A percentile compares a stretch with the other conserved stretches of the same genome.
Conservation (phyloP, 2,888 invertebrate genomes). For the Aphidius colemani region DNA sequence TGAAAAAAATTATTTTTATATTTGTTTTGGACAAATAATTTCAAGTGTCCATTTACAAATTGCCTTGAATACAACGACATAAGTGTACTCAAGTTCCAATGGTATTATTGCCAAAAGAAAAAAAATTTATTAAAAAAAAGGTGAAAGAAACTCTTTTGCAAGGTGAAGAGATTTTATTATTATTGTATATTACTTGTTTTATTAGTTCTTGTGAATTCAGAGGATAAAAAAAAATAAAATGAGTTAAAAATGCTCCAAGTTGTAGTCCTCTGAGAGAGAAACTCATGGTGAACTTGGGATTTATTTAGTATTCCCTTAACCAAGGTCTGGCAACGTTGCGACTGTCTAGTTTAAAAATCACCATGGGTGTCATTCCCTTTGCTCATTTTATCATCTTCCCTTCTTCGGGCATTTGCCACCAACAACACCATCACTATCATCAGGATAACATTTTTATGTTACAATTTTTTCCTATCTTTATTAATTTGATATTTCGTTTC, state of each 20-base stretch:
- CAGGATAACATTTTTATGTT: no score
- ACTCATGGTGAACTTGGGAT: background rate
- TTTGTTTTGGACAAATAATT: background rate
- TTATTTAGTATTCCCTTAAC: background rate
- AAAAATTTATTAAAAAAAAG: background rate
- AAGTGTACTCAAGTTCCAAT: no score
- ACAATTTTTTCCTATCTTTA: no score
- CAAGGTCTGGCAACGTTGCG: slow-evolving; percentile 38
- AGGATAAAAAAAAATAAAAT: background rate
- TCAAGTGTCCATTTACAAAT: no score
- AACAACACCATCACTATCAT: background rate
- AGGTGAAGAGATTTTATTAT: background rate
- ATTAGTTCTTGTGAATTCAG: background rate
- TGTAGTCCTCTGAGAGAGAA: background rate
- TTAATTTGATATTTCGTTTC: no score
- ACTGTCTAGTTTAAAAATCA: slow-evolving; percentile 27
- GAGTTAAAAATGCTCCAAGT: background rate
- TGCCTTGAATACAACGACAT: no score
- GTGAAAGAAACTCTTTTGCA: background rate
- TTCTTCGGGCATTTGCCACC: slow-evolving; percentile 16
- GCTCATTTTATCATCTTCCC: slow-evolving; percentile 25
- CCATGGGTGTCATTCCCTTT: slow-evolving; percentile 29
- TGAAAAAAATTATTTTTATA: background rate
- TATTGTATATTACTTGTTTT: background rate
- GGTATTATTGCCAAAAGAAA: background rate